These are phyloP conservation scores for Mastigias papua DNA, from an alignment of 30 jellyfish, hydroid and myxozoan species.

Conservation along the genomic window DNA sequence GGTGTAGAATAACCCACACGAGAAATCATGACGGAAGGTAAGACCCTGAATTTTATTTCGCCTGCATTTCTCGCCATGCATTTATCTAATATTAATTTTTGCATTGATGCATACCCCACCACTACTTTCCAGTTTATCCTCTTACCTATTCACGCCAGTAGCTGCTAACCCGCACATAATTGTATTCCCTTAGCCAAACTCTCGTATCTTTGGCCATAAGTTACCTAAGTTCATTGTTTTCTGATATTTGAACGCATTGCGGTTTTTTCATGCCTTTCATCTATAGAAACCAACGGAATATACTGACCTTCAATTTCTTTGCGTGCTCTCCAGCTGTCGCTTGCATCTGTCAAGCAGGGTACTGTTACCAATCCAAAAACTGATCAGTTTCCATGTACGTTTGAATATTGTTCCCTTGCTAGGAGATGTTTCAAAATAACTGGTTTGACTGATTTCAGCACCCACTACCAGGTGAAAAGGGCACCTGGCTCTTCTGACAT, in stretches of 20 bases:
- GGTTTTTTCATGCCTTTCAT: not conserved
- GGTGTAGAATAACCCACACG: not conserved
- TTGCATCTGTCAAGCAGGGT: not conserved
- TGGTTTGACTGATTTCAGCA: not conserved
- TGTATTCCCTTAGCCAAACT: not conserved
- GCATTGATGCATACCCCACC: not conserved
- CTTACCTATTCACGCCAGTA: not conserved
- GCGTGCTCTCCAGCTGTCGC: not conserved
- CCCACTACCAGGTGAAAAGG: no score
- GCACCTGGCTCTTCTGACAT: no score
- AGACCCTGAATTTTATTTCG: not conserved
- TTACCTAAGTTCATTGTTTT: not conserved
- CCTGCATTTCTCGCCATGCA: not conserved
- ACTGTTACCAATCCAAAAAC: not conserved
- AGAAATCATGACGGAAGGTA: conserved; percentile 63
- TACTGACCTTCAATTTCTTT: not conserved
- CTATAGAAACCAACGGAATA: not conserved
- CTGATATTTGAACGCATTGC: not conserved
- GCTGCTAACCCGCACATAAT: not conserved
- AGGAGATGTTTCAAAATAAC: not conserved
- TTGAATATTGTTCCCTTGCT: not conserved
- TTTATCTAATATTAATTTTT: no score
- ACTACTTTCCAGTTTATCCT: not conserved
- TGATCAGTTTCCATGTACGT: not conserved
- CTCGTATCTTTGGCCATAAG: not conserved